Percentiles rank a stretch among this genome's conserved stretches.
Conservation (phyloP, 2,797 vertebrate genomes). For the Oryzias dopingdopingensis region DNA sequence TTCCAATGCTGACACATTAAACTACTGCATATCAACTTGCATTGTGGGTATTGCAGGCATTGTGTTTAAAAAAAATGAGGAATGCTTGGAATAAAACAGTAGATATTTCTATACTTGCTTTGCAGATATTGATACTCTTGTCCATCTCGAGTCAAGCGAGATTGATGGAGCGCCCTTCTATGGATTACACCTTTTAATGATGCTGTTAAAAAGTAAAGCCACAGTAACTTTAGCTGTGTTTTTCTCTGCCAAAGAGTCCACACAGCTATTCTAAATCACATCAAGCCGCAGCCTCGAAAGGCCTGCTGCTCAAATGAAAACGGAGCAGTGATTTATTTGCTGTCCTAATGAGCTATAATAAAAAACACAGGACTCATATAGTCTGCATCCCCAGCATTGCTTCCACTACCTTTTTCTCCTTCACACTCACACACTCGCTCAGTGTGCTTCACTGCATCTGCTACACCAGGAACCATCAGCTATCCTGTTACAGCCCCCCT, state of each 20-base stretch:
- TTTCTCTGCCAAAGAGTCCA: constrained; percentile 25
- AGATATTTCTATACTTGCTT: not conserved
- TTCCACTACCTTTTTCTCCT: constrained; percentile 21
- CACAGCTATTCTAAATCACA: constrained; percentile 41
- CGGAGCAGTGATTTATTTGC: constrained; percentile 73
- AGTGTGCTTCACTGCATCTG: constrained; percentile 73
- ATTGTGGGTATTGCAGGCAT: constrained; percentile 10
- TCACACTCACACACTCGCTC: constrained; percentile 12
- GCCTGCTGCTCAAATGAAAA: constrained; percentile 77
- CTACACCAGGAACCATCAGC: constrained; percentile 79
- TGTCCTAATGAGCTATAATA: constrained; percentile 86
- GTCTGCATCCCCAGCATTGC: constrained; percentile 46
- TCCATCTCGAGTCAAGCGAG: not conserved
- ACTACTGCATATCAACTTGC: constrained; percentile 3
- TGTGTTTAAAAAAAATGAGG: not conserved
- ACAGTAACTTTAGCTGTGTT: constrained; percentile 18
- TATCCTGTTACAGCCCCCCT: constrained; percentile 84
- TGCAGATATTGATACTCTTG: not conserved
- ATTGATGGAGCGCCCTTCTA: constrained; percentile 4
- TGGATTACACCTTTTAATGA: constrained; percentile 18
- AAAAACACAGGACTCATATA: constrained; percentile 79
- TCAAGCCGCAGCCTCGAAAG: constrained; percentile 49
- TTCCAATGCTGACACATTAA: not conserved
- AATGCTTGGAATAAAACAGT: not conserved
- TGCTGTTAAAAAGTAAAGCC: constrained; percentile 23